Base-by-base conservation (phyloP, 2,888 invertebrate genomes). In the Tyria jacobaeae region DNA sequence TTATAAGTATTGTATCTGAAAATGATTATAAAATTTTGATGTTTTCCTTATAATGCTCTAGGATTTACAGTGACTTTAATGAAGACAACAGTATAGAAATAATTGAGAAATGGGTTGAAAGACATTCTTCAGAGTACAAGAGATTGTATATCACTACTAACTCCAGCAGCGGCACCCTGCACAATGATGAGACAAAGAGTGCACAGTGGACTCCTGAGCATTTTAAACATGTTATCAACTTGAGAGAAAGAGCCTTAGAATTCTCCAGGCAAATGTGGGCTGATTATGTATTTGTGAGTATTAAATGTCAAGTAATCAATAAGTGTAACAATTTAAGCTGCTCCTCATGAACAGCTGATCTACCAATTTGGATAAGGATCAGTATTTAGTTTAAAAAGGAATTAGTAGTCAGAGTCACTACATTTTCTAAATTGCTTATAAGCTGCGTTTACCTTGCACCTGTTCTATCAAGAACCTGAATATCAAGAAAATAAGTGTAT, bases 51-150 rank as follows among this genome's bases (percentile, higher is more conserved):
- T 27, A n/a, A n/a, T n/a, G n/a, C n/a, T 58, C 21, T 44, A 98
- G 98, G 97, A 96, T 99, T 69, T 94, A 96, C 62, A 97, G 97
- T 86, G 99, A 99, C 85, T 97, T 97, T 79, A 99, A 98, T 89
- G 91, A 95, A 68, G 99, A 99, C 86, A 94, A 96, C 44, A 97
- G 97, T 21, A 90, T 96, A 57, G 95, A 95, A 63, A 95, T 99
- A 60, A 83, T 99, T 41, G 91, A 95, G 57, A 90, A 94, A 57
- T 99, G 99, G 98, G 84, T 96, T 2, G 81, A 94, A 1, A 90
- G 92, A 17, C 95, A 96, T 55, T 92, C 92, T 50, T 80, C 94
- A 2, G 84, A 94, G n/a, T 99, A 98, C 87, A 96, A 97, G 85
- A 95, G 95, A 12, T 90, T 98, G 0, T 94, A 96, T 77, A 87